phyloP scores from a whole-genome alignment of 2,113 vertebrate genomes.

The Prinia subflava region DNA sequence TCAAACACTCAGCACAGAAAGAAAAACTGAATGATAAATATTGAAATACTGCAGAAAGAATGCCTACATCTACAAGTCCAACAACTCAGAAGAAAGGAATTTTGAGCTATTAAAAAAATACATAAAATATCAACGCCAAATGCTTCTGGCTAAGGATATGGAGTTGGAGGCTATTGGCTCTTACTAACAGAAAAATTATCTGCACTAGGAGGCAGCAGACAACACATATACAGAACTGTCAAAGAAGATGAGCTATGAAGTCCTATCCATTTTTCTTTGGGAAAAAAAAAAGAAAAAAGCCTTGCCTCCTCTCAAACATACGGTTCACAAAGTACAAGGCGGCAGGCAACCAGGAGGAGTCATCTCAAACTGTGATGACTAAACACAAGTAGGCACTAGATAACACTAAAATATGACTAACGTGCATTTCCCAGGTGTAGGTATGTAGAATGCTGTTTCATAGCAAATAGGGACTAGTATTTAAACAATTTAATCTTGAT shows the following conservation, averaged over 20 bases:
- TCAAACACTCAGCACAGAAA: not conserved
- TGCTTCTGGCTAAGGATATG: not conserved
- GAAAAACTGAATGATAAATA: not conserved
- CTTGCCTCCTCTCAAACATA: not conserved
- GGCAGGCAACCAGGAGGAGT: not conserved
- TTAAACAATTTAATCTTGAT: not conserved
- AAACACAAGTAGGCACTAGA: not conserved
- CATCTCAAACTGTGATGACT: not conserved
- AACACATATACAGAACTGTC: not conserved
- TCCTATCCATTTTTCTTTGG: not conserved
- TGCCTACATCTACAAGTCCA: not conserved
- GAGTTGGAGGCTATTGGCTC: not conserved
- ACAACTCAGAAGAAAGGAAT: not conserved
- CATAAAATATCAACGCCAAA: not conserved
- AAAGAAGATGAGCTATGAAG: not conserved
- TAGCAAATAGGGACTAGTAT: not conserved
- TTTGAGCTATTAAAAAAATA: not conserved
- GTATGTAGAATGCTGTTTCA: not conserved
- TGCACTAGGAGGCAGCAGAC: not conserved
- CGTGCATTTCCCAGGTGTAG: not conserved
- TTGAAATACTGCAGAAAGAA: not conserved
- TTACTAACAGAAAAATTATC: not conserved
- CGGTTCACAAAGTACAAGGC: not conserved
- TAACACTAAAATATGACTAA: constrained; percentile 6
- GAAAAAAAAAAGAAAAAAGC: not conserved